Base-by-base conservation (phyloP, 1,140 invertebrate species). In the Andricus grossulariae region DNA sequence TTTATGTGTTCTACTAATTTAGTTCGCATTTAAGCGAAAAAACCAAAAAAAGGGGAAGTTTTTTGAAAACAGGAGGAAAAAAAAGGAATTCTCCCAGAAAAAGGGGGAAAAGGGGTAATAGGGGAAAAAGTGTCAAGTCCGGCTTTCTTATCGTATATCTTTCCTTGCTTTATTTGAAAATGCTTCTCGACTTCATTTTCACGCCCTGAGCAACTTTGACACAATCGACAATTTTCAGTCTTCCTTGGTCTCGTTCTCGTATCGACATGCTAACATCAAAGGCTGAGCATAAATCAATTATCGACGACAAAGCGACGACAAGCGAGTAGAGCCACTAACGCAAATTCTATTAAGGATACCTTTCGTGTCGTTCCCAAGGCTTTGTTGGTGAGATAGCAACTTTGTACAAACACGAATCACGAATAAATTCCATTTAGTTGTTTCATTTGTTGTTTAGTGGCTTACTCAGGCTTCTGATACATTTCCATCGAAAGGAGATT, bases 241-340 rank as follows among this genome's bases (percentile, higher is more conserved):
- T 12, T 25, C 12, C 15, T 8, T 21, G 32, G 11, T 21, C 19
- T 21, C 13, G 19, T 32, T 66, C 60, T 66, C 15, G 13, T 66
- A 66, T 16, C 32, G 15, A 66, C 60, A 66, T 66, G 25, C 32
- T 66, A 25, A 66, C 60, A 66, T 66, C 60, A 39, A 66, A 66
- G 25, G 60, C 60, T 45, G 60, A 66, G 25, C 60, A 66, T 66
- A 66, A 66, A 66, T 66, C 60, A 66, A 66, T 66, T 66, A 66
- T 66, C 60, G 60, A 16, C 60, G 60, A 66, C 60, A 66, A 66
- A 66, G 60, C 60, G 60, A 66, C 60, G 32, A 66, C 60, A 39
- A 66, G 60, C 60, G 60, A 15, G 60, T 39, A 66, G 60, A 45
- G 60, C 60, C 60, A 66, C 60, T 32, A 66, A 66, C 15, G 25